A percentile compares a stretch with the other conserved stretches of the same genome.
Conservation (phyloP, 2,113 vertebrate genomes). For the Neogobius melanostomus region DNA sequence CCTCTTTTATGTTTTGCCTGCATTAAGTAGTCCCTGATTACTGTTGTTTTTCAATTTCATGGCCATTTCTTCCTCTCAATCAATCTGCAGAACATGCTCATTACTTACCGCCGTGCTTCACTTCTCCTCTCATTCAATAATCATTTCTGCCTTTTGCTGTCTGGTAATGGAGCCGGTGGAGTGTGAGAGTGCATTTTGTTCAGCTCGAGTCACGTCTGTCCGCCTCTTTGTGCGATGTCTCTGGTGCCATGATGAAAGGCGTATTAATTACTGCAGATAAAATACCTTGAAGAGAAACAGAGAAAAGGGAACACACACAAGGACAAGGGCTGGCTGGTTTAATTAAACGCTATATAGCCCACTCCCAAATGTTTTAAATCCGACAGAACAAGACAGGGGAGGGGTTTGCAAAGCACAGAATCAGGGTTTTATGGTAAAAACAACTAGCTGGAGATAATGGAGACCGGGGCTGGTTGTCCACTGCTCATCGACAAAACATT, state of each 20-base stretch:
- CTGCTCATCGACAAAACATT: too few relatives aligned
- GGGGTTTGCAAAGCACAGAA: constrained; percentile 47
- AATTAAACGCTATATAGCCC: constrained; percentile 53
- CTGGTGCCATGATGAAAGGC: constrained; percentile 8
- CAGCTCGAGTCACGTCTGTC: constrained; percentile 28
- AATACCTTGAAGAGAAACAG: constrained; percentile 8
- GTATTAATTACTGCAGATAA: constrained; percentile 44
- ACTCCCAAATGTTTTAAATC: constrained; percentile 52
- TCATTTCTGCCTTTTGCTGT: constrained; percentile 52
- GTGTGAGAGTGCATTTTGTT: constrained; percentile 52
- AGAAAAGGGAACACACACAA: constrained; percentile 9
- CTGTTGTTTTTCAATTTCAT: constrained; percentile 65
- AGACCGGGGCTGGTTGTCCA: too few relatives aligned
- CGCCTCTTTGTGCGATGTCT: background rate
- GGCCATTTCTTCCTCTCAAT: constrained; percentile 55
- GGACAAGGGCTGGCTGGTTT: constrained; percentile 41
- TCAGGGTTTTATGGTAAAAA: constrained; percentile 52
- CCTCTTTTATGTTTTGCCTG: constrained; percentile 31
- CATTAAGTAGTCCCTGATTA: constrained; percentile 41
- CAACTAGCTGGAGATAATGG: too few relatives aligned
- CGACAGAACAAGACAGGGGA: constrained; percentile 14
- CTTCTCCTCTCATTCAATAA: constrained; percentile 63
- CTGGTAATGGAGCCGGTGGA: constrained; percentile 52
- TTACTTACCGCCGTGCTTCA: constrained; percentile 57
- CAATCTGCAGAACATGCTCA: constrained; percentile 61